Base-by-base conservation (phyloP, 2,113 vertebrate genomes). In the Heterotilapia buettikoferi region DNA sequence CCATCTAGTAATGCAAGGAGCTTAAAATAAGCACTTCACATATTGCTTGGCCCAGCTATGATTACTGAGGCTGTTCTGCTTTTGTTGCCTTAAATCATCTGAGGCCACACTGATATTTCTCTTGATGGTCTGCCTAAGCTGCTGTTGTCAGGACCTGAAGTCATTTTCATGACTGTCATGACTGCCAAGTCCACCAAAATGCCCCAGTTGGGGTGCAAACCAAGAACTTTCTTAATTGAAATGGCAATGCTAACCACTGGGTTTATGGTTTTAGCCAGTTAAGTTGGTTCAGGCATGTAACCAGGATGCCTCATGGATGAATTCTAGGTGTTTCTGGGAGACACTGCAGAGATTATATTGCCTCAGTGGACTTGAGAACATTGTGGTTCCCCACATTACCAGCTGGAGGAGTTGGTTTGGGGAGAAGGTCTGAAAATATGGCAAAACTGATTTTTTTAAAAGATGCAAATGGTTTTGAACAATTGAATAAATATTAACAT, bases 11-110 rank as follows among this genome's bases (percentile, higher is more conserved):
- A 61, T 66, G 81, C 82, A 56, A 83, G 59, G 68, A 76, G 82
- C 86, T 93, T 85, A 81, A 45, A 88, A 66, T 82, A 59, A 90
- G 53, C 73, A 50, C 56, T 80, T 88, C 85, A 81, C 87, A 53
- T 79, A 87, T 66, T 89, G 47, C 52, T 36, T 18, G 31, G 71
- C 76, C 68, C 57, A 31, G 84, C 88, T 40, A 31, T 86, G 88
- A 88, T 85, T 86, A 59, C 57, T 52, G 71, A 73, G 56, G 26
- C 88, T 29, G 78, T 82, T 84, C 24, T 84, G 83, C 83, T 24
- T 88, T 84, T 89, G 53, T 85, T 84, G 68, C 43, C 73, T 80
- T 73, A 79, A 86, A 88, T 31, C 85, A 83, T 85, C 80, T 73
- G 68, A 86, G 66, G 50, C 56, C 73, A 66, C 38, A 56, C 24